Conservation (phyloP, 2,888 invertebrate species). For the Ypsolopha scabrella region DNA sequence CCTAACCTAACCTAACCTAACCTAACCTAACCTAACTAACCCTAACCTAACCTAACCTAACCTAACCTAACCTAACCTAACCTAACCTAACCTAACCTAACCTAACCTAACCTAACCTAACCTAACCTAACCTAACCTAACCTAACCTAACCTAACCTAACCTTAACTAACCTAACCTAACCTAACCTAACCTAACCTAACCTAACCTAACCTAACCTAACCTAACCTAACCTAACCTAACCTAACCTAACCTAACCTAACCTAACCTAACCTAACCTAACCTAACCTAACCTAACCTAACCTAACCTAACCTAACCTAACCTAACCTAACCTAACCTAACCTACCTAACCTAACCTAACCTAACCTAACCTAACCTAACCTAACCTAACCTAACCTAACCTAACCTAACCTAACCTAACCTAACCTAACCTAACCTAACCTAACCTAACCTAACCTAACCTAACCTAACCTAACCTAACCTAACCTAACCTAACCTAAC, state of each 20-base stretch:
- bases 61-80: slow-evolving; percentile 8
- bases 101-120: slow-evolving; percentile 8
- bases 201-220: slow-evolving; percentile 7
- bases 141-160: slow-evolving; percentile 6
- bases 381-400: slow-evolving; percentile 6
- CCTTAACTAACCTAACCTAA: slow-evolving; percentile 5
- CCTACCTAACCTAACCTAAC: slow-evolving; percentile 4
- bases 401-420: slow-evolving; percentile 5
- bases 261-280: slow-evolving; percentile 5
- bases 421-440: slow-evolving; percentile 6
- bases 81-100: slow-evolving; percentile 7
- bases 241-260: slow-evolving; percentile 6
- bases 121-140: slow-evolving; percentile 7
- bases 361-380: slow-evolving; percentile 6
- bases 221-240: neutral
- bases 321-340: slow-evolving; percentile 5
- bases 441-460: no score
- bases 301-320: slow-evolving; percentile 3
- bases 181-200: slow-evolving; percentile 6
- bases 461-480: slow-evolving; percentile 5
- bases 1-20: slow-evolving; percentile 7
- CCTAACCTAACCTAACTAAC: slow-evolving; percentile 8
- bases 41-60: slow-evolving; percentile 6
- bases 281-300: slow-evolving; percentile 6
- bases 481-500: no score